phyloP scores from a whole-genome alignment of 2,797 vertebrate genomes.

The Loris lydekkerianus region DNA sequence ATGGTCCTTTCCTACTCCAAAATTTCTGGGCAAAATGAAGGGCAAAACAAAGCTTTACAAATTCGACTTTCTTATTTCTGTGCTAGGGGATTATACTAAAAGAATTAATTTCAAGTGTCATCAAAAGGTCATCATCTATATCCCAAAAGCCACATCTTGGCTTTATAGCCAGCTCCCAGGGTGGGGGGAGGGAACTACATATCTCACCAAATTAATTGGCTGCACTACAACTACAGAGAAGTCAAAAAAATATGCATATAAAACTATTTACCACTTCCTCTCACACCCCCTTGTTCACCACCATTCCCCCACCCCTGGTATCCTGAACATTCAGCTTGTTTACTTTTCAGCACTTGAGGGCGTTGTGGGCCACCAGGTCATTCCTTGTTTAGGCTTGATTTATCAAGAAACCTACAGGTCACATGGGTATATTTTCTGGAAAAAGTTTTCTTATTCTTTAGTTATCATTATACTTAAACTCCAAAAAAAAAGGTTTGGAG shows the following conservation, averaged over 20 bases:
- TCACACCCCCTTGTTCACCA: not conserved
- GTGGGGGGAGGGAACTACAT: not conserved
- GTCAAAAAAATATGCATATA: not conserved
- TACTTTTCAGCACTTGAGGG: not conserved
- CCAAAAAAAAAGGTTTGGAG: slow-evolving; percentile 26
- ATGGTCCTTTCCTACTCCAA: slow-evolving; percentile 73
- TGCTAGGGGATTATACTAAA: slow-evolving; percentile 82
- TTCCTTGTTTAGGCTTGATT: not conserved
- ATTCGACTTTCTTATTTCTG: slow-evolving; percentile 80
- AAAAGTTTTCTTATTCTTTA: slow-evolving; percentile 63
- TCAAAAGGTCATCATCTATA: slow-evolving; percentile 78
- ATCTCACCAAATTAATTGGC: slow-evolving; percentile 50
- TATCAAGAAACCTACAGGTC: slow-evolving; percentile 47
- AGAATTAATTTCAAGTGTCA: slow-evolving; percentile 77
- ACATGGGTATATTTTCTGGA: not conserved
- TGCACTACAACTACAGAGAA: slow-evolving; percentile 27
- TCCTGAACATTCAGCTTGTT: not conserved
- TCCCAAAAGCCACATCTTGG: slow-evolving; percentile 73
- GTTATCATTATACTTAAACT: slow-evolving; percentile 18
- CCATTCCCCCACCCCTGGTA: not conserved
- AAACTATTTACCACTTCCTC: slow-evolving; percentile 44
- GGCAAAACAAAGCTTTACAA: slow-evolving; percentile 80
- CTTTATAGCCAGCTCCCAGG: slow-evolving; percentile 43
- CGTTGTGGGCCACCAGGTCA: not conserved
- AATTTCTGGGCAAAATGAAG: slow-evolving; percentile 65